phyloP scores from a whole-genome alignment of 2,888 invertebrate genomes.

The Nematopogon swammerdamellus region DNA sequence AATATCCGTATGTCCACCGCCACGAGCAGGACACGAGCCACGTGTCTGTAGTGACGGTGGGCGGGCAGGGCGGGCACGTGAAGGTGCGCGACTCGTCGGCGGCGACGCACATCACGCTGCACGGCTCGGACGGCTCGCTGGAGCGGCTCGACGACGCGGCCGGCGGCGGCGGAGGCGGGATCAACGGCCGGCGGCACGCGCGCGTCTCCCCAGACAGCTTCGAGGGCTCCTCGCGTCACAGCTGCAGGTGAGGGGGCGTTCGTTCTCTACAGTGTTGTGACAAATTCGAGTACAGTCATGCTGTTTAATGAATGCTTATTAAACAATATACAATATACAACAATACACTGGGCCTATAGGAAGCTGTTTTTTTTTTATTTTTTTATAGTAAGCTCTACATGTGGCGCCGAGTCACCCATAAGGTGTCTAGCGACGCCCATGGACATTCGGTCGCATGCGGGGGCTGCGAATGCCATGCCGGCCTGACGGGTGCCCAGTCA shows the following conservation, averaged over 20 bases:
- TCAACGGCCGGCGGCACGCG: conserved; percentile 16
- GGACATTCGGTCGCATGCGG: too few species aligned
- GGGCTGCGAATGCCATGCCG: too few species aligned
- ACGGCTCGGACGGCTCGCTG: conserved; percentile 43
- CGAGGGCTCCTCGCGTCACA: conserved; percentile 22
- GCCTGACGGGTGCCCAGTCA: too few species aligned
- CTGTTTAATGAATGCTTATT: too few species aligned
- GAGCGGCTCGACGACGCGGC: conserved; percentile 14
- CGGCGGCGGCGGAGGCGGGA: conserved; percentile 18
- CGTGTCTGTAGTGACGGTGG: conserved; percentile 89
- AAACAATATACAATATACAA: too few species aligned
- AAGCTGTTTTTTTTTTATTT: neutral
- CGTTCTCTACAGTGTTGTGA: too few species aligned
- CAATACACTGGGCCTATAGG: too few species aligned
- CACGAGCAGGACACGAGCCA: conserved; percentile 72
- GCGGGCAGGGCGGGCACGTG: conserved; percentile 71
- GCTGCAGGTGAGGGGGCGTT: conserved; percentile 21
- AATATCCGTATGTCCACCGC: too few species aligned
- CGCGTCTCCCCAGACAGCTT: conserved; percentile 63
- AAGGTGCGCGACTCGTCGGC: conserved; percentile 71
- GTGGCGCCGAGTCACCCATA: too few species aligned
- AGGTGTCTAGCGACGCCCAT: too few species aligned
- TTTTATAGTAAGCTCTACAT: neutral
- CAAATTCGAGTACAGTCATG: too few species aligned
- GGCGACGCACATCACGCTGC: conserved; percentile 34